Evolutionary conservation across 2,113 vertebrate genomes (phyloP), one percentile per base, ranked within the genome.

Genomic region (Epinephelus cyanopodus): DNA sequence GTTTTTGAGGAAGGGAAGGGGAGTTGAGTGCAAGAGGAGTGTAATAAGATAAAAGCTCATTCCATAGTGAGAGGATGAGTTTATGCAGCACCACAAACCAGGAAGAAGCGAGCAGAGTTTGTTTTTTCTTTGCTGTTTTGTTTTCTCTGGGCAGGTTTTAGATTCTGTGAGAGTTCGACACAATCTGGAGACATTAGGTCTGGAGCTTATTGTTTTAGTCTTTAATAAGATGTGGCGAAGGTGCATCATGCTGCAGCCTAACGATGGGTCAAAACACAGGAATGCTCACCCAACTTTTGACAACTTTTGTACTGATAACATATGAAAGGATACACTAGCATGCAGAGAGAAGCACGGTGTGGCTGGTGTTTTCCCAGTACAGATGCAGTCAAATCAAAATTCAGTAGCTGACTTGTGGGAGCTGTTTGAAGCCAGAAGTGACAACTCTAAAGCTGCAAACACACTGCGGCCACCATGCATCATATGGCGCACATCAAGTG

Each of bases 11-110:
- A 84, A 66, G 39, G 37, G 33, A 77, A 65, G 23, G 3, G 53
- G 47, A 80, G 76, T 78, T 15, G 21, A 57, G 76, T 66, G 27
- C 23, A 67, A 63, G 37, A 87, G n/a, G 10, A 23, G 45, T 50
- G 56, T 72, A 83, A 81, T 80, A 71, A 82, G 61, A 48, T 77
- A 50, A 68, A 85, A 64, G 56, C 64, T 77, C 5, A 48, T 77
- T 63, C 27, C 3, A 14, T 39, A 63, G 61, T 61, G 33, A 67
- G 4, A 25, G 48, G 45, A 37, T 78, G 74, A 19, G 37, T 78
- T 77, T 52, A 71, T 74, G 65, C 45, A 50, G 56, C n/a, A 23
- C 19, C 33, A 56, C 27, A 33, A 63, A 75, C 1, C 19, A 61
- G 10, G 18, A 42, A 65, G 62, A 71, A 61, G 12, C 37, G 14